Base-by-base conservation (phyloP, 2,113 vertebrate species). In the Ctenodactylus gundi region DNA sequence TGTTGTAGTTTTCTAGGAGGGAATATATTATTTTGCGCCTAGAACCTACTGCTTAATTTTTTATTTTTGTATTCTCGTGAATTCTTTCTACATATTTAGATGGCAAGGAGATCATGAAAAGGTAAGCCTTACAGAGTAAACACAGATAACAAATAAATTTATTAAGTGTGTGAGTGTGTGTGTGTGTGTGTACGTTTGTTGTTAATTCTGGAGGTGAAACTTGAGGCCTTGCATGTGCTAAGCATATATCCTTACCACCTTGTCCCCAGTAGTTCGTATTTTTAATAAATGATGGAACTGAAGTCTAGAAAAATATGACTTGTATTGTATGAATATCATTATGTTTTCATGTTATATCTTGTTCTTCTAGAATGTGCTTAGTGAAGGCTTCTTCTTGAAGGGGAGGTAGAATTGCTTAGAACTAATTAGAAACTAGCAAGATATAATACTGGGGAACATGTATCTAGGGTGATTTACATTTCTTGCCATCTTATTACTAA, bases 371-470 rank as follows among this genome's bases (percentile, higher is more conserved):
- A 46, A 12, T 31, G 44, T 91, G 36, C 90, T 97, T 87, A 55
- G 14, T 94, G 91, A 80, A 93, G 53, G 2, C 10, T 95, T 95
- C n/a, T 21, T 65, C 44, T 95, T 90, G 29, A 89, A 29, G 4
- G 0, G 87, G 58, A 85, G 14, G 78, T 4, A 84, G 12, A 80
- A 60, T 96, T 91, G 80, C 11, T 94, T 81, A 49, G 39, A 82
- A 57, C 11, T 90, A 96, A 95, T 95, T 86, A 85, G 76, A 82
- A 94, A 85, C 90, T 91, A 64, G n/a, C 77, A 65, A 87, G 49
- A 84, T 57, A 62, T 81, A 91, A 72, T 46, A 91, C 14, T 18
- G 23, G 53, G 10, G 4, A 18, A 62, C 29, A 76, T 64, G 13
- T 91, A 85, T 85, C 60, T 67, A 44, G n/a, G 34, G 39, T 34